Percentiles rank a stretch among this genome's conserved stretches.
Evolutionary conservation across 1,140 invertebrate species (phyloP).

Genomic region (Uloborus diversus): DNA sequence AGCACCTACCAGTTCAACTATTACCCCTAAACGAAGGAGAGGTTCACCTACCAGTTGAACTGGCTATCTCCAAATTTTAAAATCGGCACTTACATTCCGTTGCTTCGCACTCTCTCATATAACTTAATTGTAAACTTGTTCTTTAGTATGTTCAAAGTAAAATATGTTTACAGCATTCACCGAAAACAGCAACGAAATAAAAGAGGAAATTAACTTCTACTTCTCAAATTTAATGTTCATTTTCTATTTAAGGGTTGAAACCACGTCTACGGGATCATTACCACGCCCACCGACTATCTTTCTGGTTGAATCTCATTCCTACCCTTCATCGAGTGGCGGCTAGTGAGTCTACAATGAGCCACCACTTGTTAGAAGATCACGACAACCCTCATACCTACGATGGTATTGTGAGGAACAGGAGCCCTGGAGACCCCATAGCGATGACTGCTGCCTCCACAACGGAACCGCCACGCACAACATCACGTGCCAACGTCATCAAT

Average conservation of each 20-base stretch:
- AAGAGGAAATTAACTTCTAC: not conserved
- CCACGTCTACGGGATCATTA: conserved; percentile 83
- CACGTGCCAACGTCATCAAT: not conserved
- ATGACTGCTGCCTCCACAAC: conserved; percentile 22
- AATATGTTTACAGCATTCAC: no score
- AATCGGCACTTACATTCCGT: no score
- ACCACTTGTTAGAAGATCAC: conserved; percentile 82
- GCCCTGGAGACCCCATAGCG: not conserved
- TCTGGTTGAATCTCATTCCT: conserved; percentile 90
- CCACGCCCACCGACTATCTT: conserved; percentile 88
- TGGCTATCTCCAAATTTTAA: no score
- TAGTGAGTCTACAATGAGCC: conserved; percentile 61
- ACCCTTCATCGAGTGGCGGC: conserved; percentile 77
- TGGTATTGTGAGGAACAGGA: conserved; percentile 57
- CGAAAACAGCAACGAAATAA: no score
- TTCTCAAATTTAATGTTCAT: not conserved
- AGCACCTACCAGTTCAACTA: no score
- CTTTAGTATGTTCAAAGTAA: no score
- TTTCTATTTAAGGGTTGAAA: conserved; percentile 71
- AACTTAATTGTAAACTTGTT: no score
- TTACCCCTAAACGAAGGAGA: no score
- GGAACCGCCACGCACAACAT: not conserved
- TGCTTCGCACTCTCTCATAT: no score
- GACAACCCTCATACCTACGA: conserved; percentile 68
- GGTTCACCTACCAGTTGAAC: no score